Evolutionary conservation across 2,888 invertebrate genomes (phyloP).

Genomic region (Megamerina dolium): DNA sequence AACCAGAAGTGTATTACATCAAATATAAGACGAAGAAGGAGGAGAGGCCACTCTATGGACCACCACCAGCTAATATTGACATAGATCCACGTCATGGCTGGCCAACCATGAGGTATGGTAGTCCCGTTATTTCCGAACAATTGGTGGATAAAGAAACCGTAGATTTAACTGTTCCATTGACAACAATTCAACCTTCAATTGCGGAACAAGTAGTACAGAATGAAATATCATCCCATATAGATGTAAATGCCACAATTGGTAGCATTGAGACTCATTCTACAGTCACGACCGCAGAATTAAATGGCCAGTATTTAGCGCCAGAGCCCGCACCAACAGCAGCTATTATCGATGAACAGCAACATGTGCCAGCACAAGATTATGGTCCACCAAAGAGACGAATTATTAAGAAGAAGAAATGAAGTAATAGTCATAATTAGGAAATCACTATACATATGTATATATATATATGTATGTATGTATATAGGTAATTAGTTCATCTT

Average conservation of each 20-base stretch:
- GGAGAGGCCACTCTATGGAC: constrained; percentile 41
- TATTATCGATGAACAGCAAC: constrained; percentile 31
- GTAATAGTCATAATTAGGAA: too few relatives aligned
- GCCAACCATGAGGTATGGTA: constrained; percentile 7
- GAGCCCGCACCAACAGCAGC: constrained; percentile 29
- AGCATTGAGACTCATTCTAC: constrained; percentile 31
- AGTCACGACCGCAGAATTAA: constrained; percentile 24
- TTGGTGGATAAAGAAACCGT: constrained; percentile 16
- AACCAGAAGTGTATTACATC: constrained; percentile 83
- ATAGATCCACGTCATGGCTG: constrained; percentile 28
- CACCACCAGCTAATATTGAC: constrained; percentile 29
- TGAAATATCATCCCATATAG: constrained; percentile 24
- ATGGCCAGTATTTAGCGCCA: constrained; percentile 35
- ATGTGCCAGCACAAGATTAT: constrained; percentile 51
- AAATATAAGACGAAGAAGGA: constrained; percentile 49
- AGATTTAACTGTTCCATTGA: constrained; percentile 29
- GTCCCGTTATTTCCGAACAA: constrained; percentile 12
- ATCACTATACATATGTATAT: too few relatives aligned
- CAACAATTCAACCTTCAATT: constrained; percentile 22
- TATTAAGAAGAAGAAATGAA: constrained; percentile 30
- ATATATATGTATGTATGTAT: too few relatives aligned
- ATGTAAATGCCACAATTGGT: constrained; percentile 27
- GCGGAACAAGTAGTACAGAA: constrained; percentile 13
- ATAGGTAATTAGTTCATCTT: too few relatives aligned
- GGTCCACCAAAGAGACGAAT: constrained; percentile 59